phyloP scores from a whole-genome alignment of 2,113 vertebrate species.

The Oxyruncus cristatus region DNA sequence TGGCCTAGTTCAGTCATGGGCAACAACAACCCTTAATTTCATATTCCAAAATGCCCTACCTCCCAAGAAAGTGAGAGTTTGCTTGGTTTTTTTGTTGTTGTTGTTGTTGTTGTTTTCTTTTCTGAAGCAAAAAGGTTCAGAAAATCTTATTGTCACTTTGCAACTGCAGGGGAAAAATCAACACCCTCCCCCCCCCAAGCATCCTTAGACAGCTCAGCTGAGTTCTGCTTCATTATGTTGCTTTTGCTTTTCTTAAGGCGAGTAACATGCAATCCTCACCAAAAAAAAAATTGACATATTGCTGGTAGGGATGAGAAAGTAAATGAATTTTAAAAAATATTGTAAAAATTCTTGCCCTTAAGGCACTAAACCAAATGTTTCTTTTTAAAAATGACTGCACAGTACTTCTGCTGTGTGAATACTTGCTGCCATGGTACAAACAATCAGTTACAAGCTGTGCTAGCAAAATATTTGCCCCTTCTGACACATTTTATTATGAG shows the following conservation, averaged over 20 bases:
- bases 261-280: neutral
- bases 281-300: neutral
- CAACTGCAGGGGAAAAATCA: neutral
- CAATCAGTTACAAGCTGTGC: conserved; percentile 52
- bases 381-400: conserved; percentile 34
- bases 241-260: conserved; percentile 25
- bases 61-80: neutral
- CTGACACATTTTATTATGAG: conserved; percentile 52
- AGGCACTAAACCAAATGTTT: conserved; percentile 39
- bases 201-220: conserved; percentile 1
- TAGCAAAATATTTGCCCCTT: conserved; percentile 62
- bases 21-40: neutral
- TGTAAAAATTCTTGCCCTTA: conserved; percentile 24
- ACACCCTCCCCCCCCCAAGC: fast-evolving
- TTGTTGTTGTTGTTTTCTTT: too few relatives aligned
- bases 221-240: conserved; percentile 45
- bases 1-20: neutral
- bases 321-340: conserved; percentile 39
- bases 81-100: too few relatives aligned
- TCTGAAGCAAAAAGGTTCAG: neutral
- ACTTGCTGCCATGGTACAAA: neutral
- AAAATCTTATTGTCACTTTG: neutral
- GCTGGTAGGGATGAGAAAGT: conserved; percentile 26
- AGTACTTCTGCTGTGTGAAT: conserved; percentile 1
- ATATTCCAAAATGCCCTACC: neutral